Evolutionary conservation across 2,888 invertebrate genomes (phyloP).

Genomic region (Nomada ruficornis): DNA sequence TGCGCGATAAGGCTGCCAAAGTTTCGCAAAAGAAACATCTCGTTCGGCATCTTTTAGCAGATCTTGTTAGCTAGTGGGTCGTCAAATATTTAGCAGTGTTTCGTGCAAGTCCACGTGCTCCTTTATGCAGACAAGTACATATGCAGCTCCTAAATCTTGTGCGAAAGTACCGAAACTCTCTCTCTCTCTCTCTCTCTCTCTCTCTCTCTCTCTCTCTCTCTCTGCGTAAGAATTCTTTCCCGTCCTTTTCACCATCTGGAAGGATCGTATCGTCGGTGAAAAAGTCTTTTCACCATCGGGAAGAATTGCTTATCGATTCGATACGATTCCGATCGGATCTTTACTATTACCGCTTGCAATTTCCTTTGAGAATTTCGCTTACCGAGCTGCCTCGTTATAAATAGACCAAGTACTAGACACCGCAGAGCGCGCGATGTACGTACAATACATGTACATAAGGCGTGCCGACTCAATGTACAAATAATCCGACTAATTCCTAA

Average conservation of each 20-base stretch:
- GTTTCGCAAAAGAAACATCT: constrained; percentile 44
- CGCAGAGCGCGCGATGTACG: constrained; percentile 45
- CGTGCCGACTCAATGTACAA: constrained; percentile 35
- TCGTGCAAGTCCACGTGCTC: too few species aligned
- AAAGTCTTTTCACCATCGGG: background rate
- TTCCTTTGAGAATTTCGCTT: constrained; percentile 66
- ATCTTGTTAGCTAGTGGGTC: background rate
- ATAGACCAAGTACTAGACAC: constrained; percentile 70
- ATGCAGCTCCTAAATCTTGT: too few species aligned
- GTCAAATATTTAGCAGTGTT: background rate
- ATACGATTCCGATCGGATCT: constrained; percentile 14
- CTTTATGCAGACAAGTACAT: too few species aligned
- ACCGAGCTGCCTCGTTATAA: constrained; percentile 63
- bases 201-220: too few species aligned
- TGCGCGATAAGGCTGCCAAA: constrained; percentile 54
- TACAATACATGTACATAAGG: constrained; percentile 40
- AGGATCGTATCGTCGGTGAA: background rate
- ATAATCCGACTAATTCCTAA: constrained; percentile 42
- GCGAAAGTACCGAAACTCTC: too few species aligned
- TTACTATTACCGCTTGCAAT: constrained; percentile 33
- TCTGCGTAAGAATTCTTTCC: background rate
- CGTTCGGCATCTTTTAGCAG: background rate
- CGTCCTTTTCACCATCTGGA: background rate
- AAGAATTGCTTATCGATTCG: background rate
- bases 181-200: too few species aligned